These are phyloP conservation scores for Silurus glanis DNA, from an alignment of 2,113 vertebrate genomes.

Conservation along the genomic window DNA sequence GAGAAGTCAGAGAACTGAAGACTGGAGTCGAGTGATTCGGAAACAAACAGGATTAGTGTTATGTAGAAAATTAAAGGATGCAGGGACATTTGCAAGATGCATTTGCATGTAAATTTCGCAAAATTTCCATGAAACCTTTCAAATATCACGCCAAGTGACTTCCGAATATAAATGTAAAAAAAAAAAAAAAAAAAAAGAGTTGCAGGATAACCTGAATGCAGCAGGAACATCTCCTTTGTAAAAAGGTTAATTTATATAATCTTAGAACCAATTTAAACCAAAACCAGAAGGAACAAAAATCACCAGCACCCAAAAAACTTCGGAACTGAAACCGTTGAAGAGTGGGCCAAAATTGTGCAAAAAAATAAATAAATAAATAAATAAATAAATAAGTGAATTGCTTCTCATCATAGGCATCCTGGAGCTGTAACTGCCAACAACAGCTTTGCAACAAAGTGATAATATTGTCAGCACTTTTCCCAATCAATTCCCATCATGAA, in stretches of 20 bases:
- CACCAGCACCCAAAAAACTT: not conserved
- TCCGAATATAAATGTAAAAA: not conserved
- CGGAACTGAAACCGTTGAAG: not conserved
- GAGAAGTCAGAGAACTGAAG: not conserved
- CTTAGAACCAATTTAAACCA: too few species aligned
- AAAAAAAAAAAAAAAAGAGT: not conserved
- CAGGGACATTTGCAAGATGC: not conserved
- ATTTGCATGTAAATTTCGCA: not conserved
- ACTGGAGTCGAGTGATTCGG: not conserved
- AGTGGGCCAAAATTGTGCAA: not conserved
- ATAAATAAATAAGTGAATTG: not conserved
- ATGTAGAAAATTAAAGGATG: not conserved
- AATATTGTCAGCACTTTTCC: not conserved
- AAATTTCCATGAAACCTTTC: not conserved
- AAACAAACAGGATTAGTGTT: not conserved
- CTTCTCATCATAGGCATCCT: not conserved
- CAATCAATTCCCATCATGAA: not conserved
- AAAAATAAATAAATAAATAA: not conserved
- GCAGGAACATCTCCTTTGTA: not conserved
- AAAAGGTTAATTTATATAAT: not conserved
- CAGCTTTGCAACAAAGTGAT: not conserved
- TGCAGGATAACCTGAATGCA: not conserved
- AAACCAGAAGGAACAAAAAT: too few species aligned
- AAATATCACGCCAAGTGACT: not conserved
- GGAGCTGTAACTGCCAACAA: not conserved